Evolutionary conservation across 2,888 invertebrate species (phyloP).

Genomic region (Trileptium ribeirensis): DNA sequence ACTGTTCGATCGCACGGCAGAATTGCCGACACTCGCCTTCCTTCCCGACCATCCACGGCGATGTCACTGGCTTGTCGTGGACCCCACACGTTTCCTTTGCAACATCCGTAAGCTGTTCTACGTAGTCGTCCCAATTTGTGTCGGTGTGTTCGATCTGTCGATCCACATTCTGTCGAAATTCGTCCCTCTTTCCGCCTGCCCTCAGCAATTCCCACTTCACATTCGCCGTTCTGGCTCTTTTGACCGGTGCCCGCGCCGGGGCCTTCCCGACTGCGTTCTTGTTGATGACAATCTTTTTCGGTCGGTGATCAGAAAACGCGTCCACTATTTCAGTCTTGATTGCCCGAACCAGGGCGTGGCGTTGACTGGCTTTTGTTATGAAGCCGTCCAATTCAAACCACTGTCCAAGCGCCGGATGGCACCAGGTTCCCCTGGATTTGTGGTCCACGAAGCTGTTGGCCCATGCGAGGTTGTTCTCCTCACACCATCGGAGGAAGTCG

Average conservation of each 20-base stretch:
- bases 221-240: neutral
- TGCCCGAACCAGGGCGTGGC: neutral
- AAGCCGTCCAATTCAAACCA: slow-evolving; percentile 8
- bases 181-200: neutral
- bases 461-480: neutral
- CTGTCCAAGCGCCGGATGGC: neutral
- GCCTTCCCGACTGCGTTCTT: neutral
- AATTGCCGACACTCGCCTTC: neutral
- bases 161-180: neutral
- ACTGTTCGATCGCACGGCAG: neutral
- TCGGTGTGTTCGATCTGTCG: neutral
- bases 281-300: neutral
- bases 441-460: no score
- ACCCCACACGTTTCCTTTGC: slow-evolving; percentile 9
- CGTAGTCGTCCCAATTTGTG: neutral
- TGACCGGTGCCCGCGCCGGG: neutral
- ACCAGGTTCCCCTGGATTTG: neutral
- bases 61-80: neutral
- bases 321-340: neutral
- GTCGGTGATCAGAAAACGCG: neutral
- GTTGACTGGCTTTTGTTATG: neutral
- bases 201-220: neutral
- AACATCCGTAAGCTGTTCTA: neutral
- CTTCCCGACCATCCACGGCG: neutral
- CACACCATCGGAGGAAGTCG: neutral